phyloP scores from a whole-genome alignment of 2,888 invertebrate genomes.

The Oligia strigilis region DNA sequence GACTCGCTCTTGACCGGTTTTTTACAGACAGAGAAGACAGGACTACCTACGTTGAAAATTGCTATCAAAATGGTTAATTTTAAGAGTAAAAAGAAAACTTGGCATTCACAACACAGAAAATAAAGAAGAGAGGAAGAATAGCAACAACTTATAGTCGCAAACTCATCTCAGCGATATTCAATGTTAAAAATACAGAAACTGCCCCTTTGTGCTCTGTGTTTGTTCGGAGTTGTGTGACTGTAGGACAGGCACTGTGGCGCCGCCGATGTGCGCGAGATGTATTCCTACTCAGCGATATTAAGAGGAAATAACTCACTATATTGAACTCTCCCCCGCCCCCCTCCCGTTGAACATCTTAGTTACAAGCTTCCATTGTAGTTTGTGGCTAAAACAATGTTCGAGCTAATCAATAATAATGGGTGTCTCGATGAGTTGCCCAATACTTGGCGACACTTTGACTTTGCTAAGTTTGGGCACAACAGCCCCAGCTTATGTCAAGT shows the following conservation, averaged over 20 bases:
- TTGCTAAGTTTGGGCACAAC: constrained; percentile 1
- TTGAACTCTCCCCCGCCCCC: neutral
- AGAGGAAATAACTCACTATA: constrained; percentile 30
- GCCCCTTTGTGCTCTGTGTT: neutral
- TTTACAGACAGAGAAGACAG: neutral
- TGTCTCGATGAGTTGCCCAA: constrained; percentile 28
- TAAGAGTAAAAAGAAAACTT: neutral
- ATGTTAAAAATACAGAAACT: neutral
- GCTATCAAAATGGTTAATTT: neutral
- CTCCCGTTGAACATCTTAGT: neutral
- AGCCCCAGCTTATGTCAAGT: neutral
- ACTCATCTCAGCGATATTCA: neutral
- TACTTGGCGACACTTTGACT: constrained; percentile 27
- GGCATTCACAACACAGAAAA: neutral
- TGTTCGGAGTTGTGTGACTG: constrained; percentile 13
- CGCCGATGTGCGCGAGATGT: constrained; percentile 47
- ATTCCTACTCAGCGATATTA: constrained; percentile 60
- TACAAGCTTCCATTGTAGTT: neutral
- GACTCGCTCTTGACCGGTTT: too few species aligned
- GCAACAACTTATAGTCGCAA: too few species aligned
- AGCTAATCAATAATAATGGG: constrained; percentile 29
- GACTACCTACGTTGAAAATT: neutral
- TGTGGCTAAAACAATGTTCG: constrained; percentile 17
- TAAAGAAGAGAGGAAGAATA: neutral
- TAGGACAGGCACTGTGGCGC: constrained; percentile 2